Evolutionary conservation across 2,797 vertebrate species (phyloP).

Genomic region (Pagetopsis macropterus): DNA sequence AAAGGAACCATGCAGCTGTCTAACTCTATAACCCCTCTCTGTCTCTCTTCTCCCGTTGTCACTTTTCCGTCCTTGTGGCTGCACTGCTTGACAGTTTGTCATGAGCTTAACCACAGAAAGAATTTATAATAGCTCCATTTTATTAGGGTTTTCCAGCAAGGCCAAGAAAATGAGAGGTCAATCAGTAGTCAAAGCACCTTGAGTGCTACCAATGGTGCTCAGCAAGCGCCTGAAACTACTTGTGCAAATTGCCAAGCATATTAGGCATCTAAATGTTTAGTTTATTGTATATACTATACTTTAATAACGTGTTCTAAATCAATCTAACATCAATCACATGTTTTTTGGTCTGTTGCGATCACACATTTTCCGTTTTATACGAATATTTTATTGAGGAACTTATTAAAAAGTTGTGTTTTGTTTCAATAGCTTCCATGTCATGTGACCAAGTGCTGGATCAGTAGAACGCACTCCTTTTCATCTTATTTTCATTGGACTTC

Average conservation of each 20-base stretch:
- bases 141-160: slow-evolving; percentile 30
- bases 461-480: too few species aligned
- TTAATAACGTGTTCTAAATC: neutral
- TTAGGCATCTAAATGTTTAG: neutral
- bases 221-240: neutral
- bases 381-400: too few species aligned
- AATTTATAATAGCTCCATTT: slow-evolving; percentile 53
- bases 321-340: neutral
- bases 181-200: slow-evolving; percentile 21
- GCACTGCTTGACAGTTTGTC: slow-evolving; percentile 46
- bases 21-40: slow-evolving; percentile 39
- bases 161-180: slow-evolving; percentile 19
- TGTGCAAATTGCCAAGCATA: neutral
- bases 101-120: slow-evolving; percentile 35
- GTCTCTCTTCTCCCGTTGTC: slow-evolving; percentile 47
- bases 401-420: too few species aligned
- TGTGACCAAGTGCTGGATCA: too few species aligned
- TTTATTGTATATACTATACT: neutral
- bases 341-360: neutral
- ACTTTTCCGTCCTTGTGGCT: slow-evolving; percentile 47
- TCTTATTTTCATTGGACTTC: too few species aligned
- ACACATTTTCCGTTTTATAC: neutral
- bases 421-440: too few species aligned
- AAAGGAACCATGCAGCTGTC: slow-evolving; percentile 55
- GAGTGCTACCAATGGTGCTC: slow-evolving; percentile 18